Percentiles rank a stretch among this genome's conserved stretches.
phyloP scores from a whole-genome alignment of 2,113 vertebrate genomes.

The Panthera leo region DNA sequence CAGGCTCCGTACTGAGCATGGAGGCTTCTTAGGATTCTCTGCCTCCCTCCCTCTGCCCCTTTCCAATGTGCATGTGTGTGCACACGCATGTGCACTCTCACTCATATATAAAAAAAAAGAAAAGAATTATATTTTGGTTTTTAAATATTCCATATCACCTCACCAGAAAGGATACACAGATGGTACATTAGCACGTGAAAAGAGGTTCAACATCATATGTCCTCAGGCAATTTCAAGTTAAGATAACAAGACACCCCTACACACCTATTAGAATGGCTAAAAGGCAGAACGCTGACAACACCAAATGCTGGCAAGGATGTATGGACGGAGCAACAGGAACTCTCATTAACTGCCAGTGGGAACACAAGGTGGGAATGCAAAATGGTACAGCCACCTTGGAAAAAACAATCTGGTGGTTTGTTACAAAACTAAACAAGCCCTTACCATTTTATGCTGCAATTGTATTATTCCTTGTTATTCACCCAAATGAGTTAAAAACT shows the following conservation, averaged over 20 bases:
- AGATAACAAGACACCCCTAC: not conserved
- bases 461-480: not conserved
- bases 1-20: too few relatives aligned
- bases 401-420: not conserved
- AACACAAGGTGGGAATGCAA: not conserved
- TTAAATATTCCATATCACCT: not conserved
- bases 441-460: not conserved
- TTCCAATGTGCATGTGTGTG: too few relatives aligned
- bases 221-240: conserved; percentile 1
- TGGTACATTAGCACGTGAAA: not conserved
- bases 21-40: too few relatives aligned
- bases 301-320: not conserved
- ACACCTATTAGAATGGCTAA: not conserved
- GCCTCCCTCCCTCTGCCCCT: too few relatives aligned
- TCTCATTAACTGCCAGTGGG: not conserved
- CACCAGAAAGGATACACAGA: not conserved
- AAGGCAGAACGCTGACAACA: not conserved
- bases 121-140: not conserved
- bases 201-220: not conserved
- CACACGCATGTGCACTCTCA: too few relatives aligned
- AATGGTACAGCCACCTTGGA: not conserved
- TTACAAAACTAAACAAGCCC: not conserved
- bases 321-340: not conserved
- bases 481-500: not conserved
- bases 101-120: not conserved